Conservation (phyloP, 92 coral and sea anemone genomes). For the Pocillopora meandrina region DNA sequence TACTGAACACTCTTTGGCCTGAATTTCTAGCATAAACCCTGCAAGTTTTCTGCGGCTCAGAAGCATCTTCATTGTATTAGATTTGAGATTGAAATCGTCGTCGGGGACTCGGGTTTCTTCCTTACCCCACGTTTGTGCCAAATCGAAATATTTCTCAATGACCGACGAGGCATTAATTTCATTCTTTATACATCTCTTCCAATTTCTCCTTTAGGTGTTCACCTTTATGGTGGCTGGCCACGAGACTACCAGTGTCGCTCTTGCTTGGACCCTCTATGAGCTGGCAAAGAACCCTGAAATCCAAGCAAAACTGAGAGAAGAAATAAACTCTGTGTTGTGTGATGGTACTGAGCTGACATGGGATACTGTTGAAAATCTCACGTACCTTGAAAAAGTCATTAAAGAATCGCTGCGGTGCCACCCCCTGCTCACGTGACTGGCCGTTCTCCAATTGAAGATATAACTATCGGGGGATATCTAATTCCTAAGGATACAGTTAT, state of each 20-base stretch:
- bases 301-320: slow-evolving; percentile 47
- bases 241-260: slow-evolving; percentile 71
- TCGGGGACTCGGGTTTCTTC: too few species aligned
- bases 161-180: too few species aligned
- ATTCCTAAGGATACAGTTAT: slow-evolving; percentile 62
- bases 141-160: too few species aligned
- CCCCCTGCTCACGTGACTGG: slow-evolving; percentile 60
- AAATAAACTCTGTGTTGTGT: slow-evolving; percentile 37
- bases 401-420: slow-evolving; percentile 78
- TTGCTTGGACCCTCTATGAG: slow-evolving; percentile 79
- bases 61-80: too few species aligned
- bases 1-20: too few species aligned
- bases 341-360: slow-evolving; percentile 53
- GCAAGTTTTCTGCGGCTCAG: too few species aligned
- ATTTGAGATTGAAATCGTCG: too few species aligned
- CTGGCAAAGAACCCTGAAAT: slow-evolving; percentile 63
- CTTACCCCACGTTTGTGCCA: too few species aligned
- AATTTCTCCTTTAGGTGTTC: slow-evolving; percentile 27
- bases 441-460: slow-evolving; percentile 56
- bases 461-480: slow-evolving; percentile 56
- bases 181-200: not conserved
- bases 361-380: slow-evolving; percentile 49
- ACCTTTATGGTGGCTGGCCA: slow-evolving; percentile 79
- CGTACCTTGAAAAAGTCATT: slow-evolving; percentile 50
- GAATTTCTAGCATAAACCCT: too few species aligned